phyloP scores from a whole-genome alignment of 2,113 vertebrate species.

The Jaculus jaculus region DNA sequence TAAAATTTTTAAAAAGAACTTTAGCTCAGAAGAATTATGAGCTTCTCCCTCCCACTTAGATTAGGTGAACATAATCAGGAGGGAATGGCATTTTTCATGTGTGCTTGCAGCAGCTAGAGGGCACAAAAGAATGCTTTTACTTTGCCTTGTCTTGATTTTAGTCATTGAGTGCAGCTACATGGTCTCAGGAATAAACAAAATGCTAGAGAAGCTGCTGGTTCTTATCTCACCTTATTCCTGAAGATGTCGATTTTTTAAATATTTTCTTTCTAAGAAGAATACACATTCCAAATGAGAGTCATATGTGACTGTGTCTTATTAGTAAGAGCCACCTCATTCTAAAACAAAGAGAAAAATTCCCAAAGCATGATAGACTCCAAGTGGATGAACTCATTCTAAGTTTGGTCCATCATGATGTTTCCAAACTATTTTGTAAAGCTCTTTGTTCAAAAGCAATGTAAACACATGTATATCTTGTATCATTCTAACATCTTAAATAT shows the following conservation, averaged over 20 bases:
- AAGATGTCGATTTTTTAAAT: conserved; percentile 45
- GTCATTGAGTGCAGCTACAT: conserved; percentile 70
- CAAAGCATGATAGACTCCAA: conserved; percentile 61
- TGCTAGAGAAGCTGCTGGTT: conserved; percentile 44
- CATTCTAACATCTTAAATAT: conserved; percentile 84
- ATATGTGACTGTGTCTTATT: conserved; percentile 8
- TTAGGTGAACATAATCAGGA: conserved; percentile 82
- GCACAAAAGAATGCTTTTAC: conserved; percentile 90
- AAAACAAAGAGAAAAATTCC: conserved; percentile 56
- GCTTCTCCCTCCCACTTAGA: conserved; percentile 55
- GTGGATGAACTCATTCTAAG: neutral
- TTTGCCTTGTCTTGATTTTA: conserved; percentile 59
- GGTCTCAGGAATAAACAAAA: conserved; percentile 74
- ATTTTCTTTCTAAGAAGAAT: neutral
- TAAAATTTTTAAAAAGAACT: conserved; percentile 67
- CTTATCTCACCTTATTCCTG: conserved; percentile 62
- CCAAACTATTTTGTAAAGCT: conserved; percentile 80
- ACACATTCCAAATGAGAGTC: conserved; percentile 46
- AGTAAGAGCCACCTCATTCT: conserved; percentile 62
- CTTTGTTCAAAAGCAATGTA: conserved; percentile 83
- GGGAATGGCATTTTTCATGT: conserved; percentile 83
- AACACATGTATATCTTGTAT: conserved; percentile 84
- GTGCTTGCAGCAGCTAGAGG: conserved; percentile 87
- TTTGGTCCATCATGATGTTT: conserved; percentile 64
- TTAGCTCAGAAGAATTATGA: conserved; percentile 73